Evolutionary conservation across 1,140 invertebrate species (phyloP), one percentile per base, ranked within the genome.

Genomic region (Drosophila willistoni): DNA sequence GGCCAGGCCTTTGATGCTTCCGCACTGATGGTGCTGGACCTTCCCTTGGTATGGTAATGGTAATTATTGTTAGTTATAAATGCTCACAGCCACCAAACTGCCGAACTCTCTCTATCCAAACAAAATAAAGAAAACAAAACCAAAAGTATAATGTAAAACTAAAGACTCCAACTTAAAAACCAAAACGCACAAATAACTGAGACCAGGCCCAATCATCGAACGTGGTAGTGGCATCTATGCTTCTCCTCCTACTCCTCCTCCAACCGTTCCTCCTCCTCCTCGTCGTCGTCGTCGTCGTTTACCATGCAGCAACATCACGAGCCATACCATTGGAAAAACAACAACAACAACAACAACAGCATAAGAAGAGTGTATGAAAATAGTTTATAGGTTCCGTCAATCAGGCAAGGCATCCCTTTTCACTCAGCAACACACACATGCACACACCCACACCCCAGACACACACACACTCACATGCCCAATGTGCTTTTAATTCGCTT

Each of bases 1-100:
- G 41, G 81, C 90, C 17, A 63, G 91, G 64, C 91, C 91, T 42
- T 59, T 92, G 68, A 85, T 92, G 81, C 91, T 92, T 68, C 91
- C 91, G 73, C 90, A 92, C 90, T 92, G 90, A 92, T 92, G 91
- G 91, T 92, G 91, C 91, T 92, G 91, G 91, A 92, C 91, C 77
- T 92, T 92, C 90, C 91, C 91, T 73, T 92, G 91, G 91, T 92
- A 92, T 90, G 89, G 91, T 76, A 83, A 89, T 90, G 89, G 91
- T 77, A 83, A 81, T 71, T 91, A 87, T 69, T 87, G 83, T 79
- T 87, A 89, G 86, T 79, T 78, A 22, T 22, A 51, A 19, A 78
- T 70, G 78, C 68, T 63, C 68, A 69, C 33, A 64, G 64, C 73
- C 54, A 68, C 64, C 44, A 51, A 51, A 51, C 44, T 51, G 44